Evolutionary conservation across 2,113 vertebrate species (phyloP).

Genomic region (Xiphophorus hellerii): DNA sequence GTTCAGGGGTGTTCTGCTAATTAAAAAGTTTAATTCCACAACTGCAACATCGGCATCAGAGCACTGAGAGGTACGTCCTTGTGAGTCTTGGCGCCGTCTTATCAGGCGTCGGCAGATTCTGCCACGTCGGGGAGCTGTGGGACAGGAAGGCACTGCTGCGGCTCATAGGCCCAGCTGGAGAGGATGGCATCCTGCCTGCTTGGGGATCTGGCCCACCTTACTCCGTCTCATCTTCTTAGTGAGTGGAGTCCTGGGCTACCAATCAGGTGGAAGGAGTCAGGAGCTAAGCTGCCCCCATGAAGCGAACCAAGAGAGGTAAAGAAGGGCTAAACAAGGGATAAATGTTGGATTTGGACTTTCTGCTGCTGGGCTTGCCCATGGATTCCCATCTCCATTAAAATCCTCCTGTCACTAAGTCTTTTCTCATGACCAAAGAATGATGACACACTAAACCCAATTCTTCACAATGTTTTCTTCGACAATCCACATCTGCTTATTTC

Average conservation of each 20-base stretch:
- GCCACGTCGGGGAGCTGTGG: conserved; percentile 57
- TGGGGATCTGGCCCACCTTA: conserved; percentile 65
- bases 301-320: conserved; percentile 57
- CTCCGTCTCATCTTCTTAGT: conserved; percentile 53
- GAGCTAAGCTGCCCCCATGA: conserved; percentile 61
- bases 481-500: conserved; percentile 14
- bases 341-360: conserved; percentile 72
- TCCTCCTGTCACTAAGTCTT: conserved; percentile 43
- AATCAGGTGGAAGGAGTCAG: conserved; percentile 65
- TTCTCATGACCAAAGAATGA: conserved; percentile 34
- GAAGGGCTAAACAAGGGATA: conserved; percentile 75
- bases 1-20: conserved; percentile 70
- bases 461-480: conserved; percentile 22
- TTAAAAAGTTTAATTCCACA: conserved; percentile 83
- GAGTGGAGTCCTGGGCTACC: conserved; percentile 59
- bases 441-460: conserved; percentile 30
- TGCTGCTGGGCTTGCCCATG: conserved; percentile 55
- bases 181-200: conserved; percentile 67
- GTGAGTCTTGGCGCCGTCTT: conserved; percentile 76
- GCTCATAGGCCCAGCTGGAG: conserved; percentile 64
- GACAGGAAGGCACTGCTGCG: conserved; percentile 46
- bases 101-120: conserved; percentile 78
- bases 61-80: conserved; percentile 76
- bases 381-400: conserved; percentile 61
- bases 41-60: conserved; percentile 69